Percentiles rank a stretch among this genome's conserved stretches.
Evolutionary conservation across 92 coral and sea anemone species (phyloP).

Genomic region (Porites evermanni): DNA sequence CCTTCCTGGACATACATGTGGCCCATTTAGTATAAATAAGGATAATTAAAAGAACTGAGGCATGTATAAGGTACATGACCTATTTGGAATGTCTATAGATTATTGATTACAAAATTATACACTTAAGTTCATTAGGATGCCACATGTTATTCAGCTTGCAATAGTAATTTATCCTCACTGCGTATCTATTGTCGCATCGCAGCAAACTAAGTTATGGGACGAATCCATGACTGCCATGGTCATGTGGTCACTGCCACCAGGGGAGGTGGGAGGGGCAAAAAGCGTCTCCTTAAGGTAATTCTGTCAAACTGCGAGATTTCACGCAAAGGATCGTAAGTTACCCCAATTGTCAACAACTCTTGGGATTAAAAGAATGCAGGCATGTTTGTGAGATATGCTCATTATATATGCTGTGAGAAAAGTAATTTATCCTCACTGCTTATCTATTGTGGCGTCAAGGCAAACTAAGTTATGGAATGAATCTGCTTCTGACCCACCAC

Average conservation of each 20-base stretch:
- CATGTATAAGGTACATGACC: too few species aligned
- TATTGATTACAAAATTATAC: too few species aligned
- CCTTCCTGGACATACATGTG: too few species aligned
- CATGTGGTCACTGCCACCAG: conserved; percentile 5
- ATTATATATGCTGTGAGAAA: not conserved
- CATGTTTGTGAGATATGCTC: not conserved
- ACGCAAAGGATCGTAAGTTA: not conserved
- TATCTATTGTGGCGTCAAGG: too few species aligned
- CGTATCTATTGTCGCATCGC: not conserved
- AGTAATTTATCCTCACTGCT: too few species aligned
- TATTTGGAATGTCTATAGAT: too few species aligned
- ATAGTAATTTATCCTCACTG: not conserved
- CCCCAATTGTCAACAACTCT: not conserved
- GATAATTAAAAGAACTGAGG: too few species aligned
- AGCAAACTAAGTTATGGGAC: not conserved
- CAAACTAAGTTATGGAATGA: too few species aligned
- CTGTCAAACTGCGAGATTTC: not conserved
- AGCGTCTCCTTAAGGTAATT: not conserved
- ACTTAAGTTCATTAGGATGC: too few species aligned
- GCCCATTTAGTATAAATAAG: too few species aligned
- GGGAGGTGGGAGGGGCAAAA: not conserved
- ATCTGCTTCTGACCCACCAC: too few species aligned
- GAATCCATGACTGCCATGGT: not conserved
- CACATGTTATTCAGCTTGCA: too few species aligned
- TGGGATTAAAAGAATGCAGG: not conserved